These are phyloP conservation scores for Drosophila longiperda DNA, from an alignment of 2,888 invertebrate species.

Conservation along the genomic window DNA sequence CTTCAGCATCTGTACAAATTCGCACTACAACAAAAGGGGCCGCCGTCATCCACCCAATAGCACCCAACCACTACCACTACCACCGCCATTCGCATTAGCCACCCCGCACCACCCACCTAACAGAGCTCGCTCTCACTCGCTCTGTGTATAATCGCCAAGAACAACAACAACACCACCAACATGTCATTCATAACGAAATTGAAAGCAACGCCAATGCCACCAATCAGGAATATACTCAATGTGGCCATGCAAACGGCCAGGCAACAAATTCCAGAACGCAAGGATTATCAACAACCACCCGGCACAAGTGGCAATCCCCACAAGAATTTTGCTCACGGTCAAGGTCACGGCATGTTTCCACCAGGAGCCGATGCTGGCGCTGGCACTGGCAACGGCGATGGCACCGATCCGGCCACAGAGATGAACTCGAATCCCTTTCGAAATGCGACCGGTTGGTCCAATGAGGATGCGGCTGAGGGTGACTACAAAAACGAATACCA, in stretches of 20 bases:
- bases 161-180: conserved; percentile 72
- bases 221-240: conserved; percentile 91
- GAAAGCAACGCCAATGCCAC: conserved; percentile 90
- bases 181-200: conserved; percentile 87
- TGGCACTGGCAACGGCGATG: conserved; percentile 16
- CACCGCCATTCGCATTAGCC: conserved; percentile 81
- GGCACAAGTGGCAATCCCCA: conserved; percentile 63
- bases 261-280: conserved; percentile 90
- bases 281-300: conserved; percentile 85
- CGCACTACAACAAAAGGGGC: conserved; percentile 47
- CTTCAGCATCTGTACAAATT: conserved; percentile 59
- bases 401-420: conserved; percentile 76
- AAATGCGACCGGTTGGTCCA: conserved; percentile 81
- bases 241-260: conserved; percentile 93
- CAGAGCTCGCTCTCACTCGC: conserved; percentile 5
- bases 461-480: conserved; percentile 64
- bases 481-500: conserved; percentile 81
- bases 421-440: conserved; percentile 84
- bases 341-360: conserved; percentile 57
- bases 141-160: conserved; percentile 25
- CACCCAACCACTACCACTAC: conserved; percentile 33
- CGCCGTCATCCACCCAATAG: conserved; percentile 53
- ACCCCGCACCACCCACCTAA: conserved; percentile 36
- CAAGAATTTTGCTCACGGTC: conserved; percentile 60
- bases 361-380: conserved; percentile 21